These are phyloP conservation scores for Hippocampus abdominalis DNA, from an alignment of 2,113 vertebrate genomes.

Conservation along the genomic window DNA sequence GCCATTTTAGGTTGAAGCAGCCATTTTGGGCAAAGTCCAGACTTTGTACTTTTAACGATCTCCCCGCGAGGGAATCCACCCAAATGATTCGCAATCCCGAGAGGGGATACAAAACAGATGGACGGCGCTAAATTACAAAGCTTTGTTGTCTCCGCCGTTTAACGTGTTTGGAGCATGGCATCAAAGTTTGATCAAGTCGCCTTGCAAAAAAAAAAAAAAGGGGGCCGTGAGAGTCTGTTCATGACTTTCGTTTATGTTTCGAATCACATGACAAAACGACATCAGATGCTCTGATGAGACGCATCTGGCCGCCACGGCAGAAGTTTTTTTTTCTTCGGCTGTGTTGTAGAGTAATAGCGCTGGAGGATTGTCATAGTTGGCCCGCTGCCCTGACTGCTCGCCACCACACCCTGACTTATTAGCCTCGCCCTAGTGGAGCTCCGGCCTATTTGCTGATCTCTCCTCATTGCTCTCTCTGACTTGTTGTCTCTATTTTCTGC, in stretches of 20 bases:
- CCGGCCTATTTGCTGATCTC: slow-evolving; percentile 27
- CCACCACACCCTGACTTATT: slow-evolving; percentile 61
- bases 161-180: background rate
- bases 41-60: no score
- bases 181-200: no score
- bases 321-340: slow-evolving; percentile 4
- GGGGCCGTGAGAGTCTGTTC: background rate
- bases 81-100: no score
- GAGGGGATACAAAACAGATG: background rate
- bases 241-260: background rate
- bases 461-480: slow-evolving; percentile 3
- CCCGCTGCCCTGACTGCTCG: slow-evolving; percentile 39
- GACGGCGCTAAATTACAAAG: background rate
- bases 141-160: background rate
- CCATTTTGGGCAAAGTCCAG: background rate
- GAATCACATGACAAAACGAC: background rate
- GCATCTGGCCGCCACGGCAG: background rate
- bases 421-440: slow-evolving; percentile 46
- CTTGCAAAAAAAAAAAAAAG: no score
- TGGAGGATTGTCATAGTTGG: slow-evolving; percentile 58
- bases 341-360: slow-evolving; percentile 26
- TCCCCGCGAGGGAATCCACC: no score
- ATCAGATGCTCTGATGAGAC: background rate
- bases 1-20: background rate
- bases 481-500: background rate